Conservation (phyloP, 2,888 invertebrate genomes). For the Epiperipatus broadwayi region DNA sequence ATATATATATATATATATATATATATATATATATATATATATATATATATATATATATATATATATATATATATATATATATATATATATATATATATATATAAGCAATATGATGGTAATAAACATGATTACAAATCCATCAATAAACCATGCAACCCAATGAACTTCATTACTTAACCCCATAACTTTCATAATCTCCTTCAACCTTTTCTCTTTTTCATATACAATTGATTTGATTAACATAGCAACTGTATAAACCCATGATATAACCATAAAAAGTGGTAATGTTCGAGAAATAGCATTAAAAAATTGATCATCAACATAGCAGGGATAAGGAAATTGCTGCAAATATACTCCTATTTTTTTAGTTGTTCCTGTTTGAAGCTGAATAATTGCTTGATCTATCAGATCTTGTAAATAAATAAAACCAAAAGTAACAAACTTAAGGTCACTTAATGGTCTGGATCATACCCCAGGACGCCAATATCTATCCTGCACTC, state of each 20-base stretch:
- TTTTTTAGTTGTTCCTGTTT: constrained; percentile 26
- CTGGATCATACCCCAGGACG: constrained; percentile 25
- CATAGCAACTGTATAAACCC: constrained; percentile 32
- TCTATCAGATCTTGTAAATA: constrained; percentile 68
- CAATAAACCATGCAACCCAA: constrained; percentile 41
- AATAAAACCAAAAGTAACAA: constrained; percentile 51
- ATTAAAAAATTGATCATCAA: constrained; percentile 52
- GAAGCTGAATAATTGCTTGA: constrained; percentile 47
- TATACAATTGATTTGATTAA: constrained; percentile 34
- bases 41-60: too few relatives aligned
- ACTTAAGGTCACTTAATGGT: constrained; percentile 34
- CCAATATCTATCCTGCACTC: constrained; percentile 26
- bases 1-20: too few relatives aligned
- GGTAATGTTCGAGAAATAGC: constrained; percentile 30
- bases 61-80: too few relatives aligned
- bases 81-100: too few relatives aligned
- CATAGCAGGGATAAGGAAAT: constrained; percentile 40
- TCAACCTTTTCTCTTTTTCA: constrained; percentile 35
- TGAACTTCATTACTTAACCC: constrained; percentile 37
- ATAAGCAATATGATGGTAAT: constrained; percentile 37
- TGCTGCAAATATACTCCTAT: constrained; percentile 48
- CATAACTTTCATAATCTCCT: constrained; percentile 38
- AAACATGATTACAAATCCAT: constrained; percentile 33
- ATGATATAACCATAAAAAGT: constrained; percentile 33
- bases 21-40: too few relatives aligned